Conservation (phyloP, 37 sponge, comb jelly and placozoan genomes). For the Halisarca cf. caerulea region DNA sequence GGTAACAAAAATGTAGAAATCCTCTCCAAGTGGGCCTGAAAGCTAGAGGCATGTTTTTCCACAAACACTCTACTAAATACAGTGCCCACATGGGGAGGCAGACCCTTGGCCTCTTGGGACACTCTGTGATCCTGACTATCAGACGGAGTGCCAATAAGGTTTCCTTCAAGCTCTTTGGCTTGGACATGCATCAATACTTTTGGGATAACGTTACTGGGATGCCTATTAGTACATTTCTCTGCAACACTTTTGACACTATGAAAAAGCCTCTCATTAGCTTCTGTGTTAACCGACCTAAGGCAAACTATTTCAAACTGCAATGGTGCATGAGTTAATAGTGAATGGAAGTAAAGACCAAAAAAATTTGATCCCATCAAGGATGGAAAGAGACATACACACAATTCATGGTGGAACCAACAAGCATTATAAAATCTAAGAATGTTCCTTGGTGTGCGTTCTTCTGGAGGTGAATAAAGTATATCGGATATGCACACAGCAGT, state of each 20-base stretch:
- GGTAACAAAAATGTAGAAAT: not conserved
- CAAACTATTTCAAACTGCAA: not conserved
- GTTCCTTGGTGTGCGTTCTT: conserved; percentile 7
- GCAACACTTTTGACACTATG: not conserved
- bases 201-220: not conserved
- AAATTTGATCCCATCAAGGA: not conserved
- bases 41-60: not conserved
- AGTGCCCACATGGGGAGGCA: not conserved
- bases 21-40: not conserved
- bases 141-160: not conserved
- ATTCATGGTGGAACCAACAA: conserved; percentile 23
- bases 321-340: conserved; percentile 5
- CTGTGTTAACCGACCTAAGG: not conserved
- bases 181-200: not conserved
- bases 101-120: not conserved
- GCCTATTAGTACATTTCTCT: not conserved
- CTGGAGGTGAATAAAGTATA: conserved; percentile 11
- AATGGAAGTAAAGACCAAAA: conserved; percentile 28
- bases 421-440: conserved; percentile 28
- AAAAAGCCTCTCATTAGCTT: not conserved
- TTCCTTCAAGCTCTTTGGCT: not conserved
- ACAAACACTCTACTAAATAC: not conserved
- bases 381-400: not conserved
- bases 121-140: not conserved
- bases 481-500: not conserved